Evolutionary conservation across 2,797 vertebrate species (phyloP), one percentile per base, ranked within the genome.

Genomic region (Cynopterus sphinx): DNA sequence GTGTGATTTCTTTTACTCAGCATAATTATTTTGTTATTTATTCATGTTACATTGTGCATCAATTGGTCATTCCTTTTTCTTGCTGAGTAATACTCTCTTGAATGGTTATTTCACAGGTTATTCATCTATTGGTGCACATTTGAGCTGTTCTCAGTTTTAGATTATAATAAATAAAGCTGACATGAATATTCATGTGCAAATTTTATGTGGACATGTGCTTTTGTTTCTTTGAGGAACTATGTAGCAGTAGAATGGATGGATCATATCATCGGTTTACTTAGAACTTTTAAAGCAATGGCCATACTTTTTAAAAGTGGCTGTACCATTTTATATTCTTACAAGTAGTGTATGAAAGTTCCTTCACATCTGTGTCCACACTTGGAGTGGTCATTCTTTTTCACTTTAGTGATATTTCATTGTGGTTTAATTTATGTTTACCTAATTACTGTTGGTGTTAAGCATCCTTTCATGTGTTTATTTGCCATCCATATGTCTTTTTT

Each of bases 401-500:
- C 53, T 74, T 75, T 71, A 53, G 26, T 65, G 9, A 22, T 57
- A 59, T 67, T 7, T 65, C 43, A 15, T 43, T 68, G 81, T 91
- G 53, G 24, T 95, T 39, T 39, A 43, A 39, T 61, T 63, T 91
- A 13, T 12, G 41, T 63, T 95, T 87, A 36, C n/a, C 31, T 59
- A 84, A 46, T 70, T 33, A 88, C 43, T 71, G 1, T 10, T 75
- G 31, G 46, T 86, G 46, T 28, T 75, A 83, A 53, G 5, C 8
- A 74, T 74, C 59, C 70, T 88, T 75, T 68, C 49, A 91, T 19
- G 8, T 81, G 46, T 82, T 94, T 33, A 79, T 73, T 84, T 61
- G 17, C 26, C 21, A 82, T 17, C 9, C 13, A 33, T 77, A 28
- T 68, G 7, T 95, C 65, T 93, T 73, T 24, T 55, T 61, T 46